Conservation (phyloP, 2,797 vertebrate species). For the Masticophis lateralis region DNA sequence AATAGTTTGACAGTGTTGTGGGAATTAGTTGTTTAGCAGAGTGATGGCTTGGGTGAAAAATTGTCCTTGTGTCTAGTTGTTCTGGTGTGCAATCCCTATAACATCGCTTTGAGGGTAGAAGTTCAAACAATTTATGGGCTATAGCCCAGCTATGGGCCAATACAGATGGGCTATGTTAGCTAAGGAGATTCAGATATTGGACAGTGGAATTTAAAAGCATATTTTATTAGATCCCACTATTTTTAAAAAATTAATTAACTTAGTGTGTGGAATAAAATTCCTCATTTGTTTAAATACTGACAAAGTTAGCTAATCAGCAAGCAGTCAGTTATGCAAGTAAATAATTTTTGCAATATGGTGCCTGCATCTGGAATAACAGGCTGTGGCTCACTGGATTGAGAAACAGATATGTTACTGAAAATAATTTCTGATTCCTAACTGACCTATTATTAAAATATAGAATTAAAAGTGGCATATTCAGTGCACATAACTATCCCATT, state of each 20-base stretch:
- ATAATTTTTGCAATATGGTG: slow-evolving; percentile 37
- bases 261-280: not conserved
- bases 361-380: slow-evolving; percentile 43
- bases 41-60: no score
- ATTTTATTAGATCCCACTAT: not conserved
- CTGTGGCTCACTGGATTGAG: slow-evolving; percentile 38
- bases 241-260: not conserved
- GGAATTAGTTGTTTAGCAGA: no score
- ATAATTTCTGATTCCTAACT: slow-evolving; percentile 36
- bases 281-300: not conserved
- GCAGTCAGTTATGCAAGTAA: slow-evolving; percentile 40
- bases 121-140: no score
- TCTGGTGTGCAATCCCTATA: no score
- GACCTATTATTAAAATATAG: slow-evolving; percentile 40
- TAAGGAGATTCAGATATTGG: not conserved
- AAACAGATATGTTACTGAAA: slow-evolving; percentile 40
- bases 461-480: slow-evolving; percentile 38
- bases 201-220: not conserved
- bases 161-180: not conserved
- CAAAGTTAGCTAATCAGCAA: slow-evolving; percentile 12
- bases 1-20: no score
- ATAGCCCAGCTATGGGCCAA: no score
- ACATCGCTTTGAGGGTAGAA: no score
- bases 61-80: no score
- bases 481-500: slow-evolving; percentile 36